Conservation (phyloP, 2,888 invertebrate genomes). For the Laspeyria flexula region DNA sequence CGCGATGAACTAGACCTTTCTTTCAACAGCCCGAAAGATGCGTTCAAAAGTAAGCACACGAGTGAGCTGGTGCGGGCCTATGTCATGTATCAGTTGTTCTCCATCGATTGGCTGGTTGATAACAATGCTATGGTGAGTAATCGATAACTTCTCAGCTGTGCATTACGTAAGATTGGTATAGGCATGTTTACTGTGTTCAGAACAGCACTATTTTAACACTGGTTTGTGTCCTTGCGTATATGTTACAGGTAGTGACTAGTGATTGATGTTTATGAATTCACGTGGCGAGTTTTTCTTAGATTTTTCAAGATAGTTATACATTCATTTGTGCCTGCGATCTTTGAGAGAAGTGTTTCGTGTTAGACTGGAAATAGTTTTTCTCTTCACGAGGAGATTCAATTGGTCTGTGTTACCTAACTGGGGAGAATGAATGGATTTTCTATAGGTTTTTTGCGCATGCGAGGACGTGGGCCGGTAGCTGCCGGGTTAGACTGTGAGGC, state of each 20-base stretch:
- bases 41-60: constrained; percentile 98
- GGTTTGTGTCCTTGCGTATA: constrained; percentile 52
- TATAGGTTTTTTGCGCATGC: constrained; percentile 56
- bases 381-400: constrained; percentile 29
- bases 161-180: constrained; percentile 69
- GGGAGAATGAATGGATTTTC: constrained; percentile 57
- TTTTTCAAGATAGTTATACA: constrained; percentile 25
- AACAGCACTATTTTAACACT: constrained; percentile 57
- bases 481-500: constrained; percentile 18
- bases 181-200: constrained; percentile 56
- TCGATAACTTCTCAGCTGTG: constrained; percentile 51
- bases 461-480: constrained; percentile 38
- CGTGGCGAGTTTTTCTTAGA: constrained; percentile 30
- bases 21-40: constrained; percentile 95
- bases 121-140: constrained; percentile 95
- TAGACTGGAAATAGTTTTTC: background rate
- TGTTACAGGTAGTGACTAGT: constrained; percentile 38
- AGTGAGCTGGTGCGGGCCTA: constrained; percentile 96
- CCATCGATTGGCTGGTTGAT: constrained; percentile 94
- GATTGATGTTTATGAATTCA: constrained; percentile 18
- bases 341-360: background rate
- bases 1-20: constrained; percentile 92
- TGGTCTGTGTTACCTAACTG: constrained; percentile 50
- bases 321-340: background rate
- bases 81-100: constrained; percentile 96